Base-by-base conservation (phyloP, 1,140 invertebrate genomes). In the Trichonephila inaurata region DNA sequence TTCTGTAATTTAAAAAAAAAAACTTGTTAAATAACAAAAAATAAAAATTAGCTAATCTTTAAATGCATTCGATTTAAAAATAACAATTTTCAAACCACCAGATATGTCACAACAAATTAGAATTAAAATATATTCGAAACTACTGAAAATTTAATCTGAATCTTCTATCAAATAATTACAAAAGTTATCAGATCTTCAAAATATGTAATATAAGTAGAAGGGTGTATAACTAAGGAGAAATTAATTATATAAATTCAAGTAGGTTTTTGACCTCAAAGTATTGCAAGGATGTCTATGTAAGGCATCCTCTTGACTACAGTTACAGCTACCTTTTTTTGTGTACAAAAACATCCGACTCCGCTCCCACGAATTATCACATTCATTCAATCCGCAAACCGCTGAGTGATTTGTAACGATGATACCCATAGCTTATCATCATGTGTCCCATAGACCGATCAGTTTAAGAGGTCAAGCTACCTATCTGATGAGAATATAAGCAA, bases 381-480 rank as follows among this genome's bases (percentile, higher is more conserved):
- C 72, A 40, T 77, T 77, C 33, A n/a, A 69, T 69, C 24, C 12
- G 1, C 2, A 24, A 69, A 69, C 21, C 44, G 83, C 60, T 61
- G 83, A 85, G 14, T 24, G 83, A 85, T 61, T 85, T 85, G 58
- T 61, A 60, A 85, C 44, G 51, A 60, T 24, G 83, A 85, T 51
- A 77, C 18, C 12, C 28, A 28, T 28, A 18, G 24, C n/a, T 51
- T 81, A 81, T 81, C 72, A 18, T 44, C 81, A 51, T 21, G 1
- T 5, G 5, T 19, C 12, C 83, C 51, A 61, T 61, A 33, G 58
- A 85, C 12, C 51, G 58, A 21, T 0, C 51, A 21, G 21, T 60
- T 28, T 85, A 85, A 85, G 83, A 61, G 83, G 83, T 85, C 83
- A 85, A 28, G 12, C 21, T 24, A 85, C 83, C 83, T 85, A 85